Base-by-base conservation (phyloP, 2,113 vertebrate species). In the Phrynosoma blainvillii region DNA sequence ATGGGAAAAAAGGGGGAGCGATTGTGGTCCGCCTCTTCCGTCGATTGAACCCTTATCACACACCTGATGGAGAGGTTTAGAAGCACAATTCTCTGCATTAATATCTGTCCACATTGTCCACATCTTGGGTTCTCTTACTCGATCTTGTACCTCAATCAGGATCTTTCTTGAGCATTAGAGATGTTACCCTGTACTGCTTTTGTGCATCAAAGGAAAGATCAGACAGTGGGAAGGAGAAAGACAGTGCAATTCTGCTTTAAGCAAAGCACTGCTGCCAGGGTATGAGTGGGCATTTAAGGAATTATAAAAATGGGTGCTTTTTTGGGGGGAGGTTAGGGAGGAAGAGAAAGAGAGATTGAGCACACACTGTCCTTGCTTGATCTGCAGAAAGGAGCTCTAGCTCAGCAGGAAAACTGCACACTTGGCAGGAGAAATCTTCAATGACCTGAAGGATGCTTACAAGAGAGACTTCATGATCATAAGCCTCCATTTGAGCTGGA, bases 31-130 rank as follows among this genome's bases (percentile, higher is more conserved):
- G 12, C 18, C 1, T 40, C 6, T 36, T 66, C 18, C 42, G 1
- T 25, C 47, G 7, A 47, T 47, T 5, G 5, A 47, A 47, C 47
- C 47, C 47, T 47, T 47, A 47, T 47, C 71, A 59, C 20, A 21
- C 74, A 3, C 74, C 11, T 6, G 56, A 59, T 59, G 59, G 59
- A 62, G 59, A 62, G 4, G 59, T 18, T 62, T 18, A 62, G 14
- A 62, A 62, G 14, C 13, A 16, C 13, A 62, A 18, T 27, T 25
- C 32, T 62, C 84, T 27, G 27, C 32, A 84, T 25, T 74, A 32
- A 36, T 36, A 14, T 89, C 90, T 77, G 42, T 71, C 87, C 59
- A 16, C 13, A 16, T 62, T 74, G 42, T 71, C 87, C 59, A 16
- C 13, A 16, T 62, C 16, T 21, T 74, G 32, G 73, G 18, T 32